phyloP scores from a whole-genome alignment of 2,888 invertebrate species.

The Drosophila peninsularis region DNA sequence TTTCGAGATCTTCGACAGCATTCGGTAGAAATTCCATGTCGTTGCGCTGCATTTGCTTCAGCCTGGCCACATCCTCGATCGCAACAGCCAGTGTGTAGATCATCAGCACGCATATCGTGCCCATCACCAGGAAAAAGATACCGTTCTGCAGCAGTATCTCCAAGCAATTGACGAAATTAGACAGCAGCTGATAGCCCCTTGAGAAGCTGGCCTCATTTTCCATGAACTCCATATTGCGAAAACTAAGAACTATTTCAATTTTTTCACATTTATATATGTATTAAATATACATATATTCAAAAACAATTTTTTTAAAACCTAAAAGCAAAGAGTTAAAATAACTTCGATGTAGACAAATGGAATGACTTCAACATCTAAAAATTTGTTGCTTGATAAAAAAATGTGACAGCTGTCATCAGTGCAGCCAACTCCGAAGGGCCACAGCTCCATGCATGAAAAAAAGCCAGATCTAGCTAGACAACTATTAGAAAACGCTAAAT shows the following conservation, averaged over 20 bases:
- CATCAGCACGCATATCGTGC: constrained; percentile 32
- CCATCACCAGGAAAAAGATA: constrained; percentile 41
- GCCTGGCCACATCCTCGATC: constrained; percentile 19
- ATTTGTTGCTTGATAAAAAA: background rate
- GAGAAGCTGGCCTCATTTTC: constrained; percentile 6
- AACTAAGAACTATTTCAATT: background rate
- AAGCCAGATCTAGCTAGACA: too few relatives aligned
- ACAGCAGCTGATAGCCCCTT: background rate
- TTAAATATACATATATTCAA: background rate
- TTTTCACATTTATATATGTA: background rate
- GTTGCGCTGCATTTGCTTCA: background rate
- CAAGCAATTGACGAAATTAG: background rate
- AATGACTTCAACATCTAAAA: constrained; percentile 12
- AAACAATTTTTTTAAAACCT: background rate
- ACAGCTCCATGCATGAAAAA: too few relatives aligned
- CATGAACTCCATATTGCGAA: constrained; percentile 18
- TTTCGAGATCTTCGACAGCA: background rate
- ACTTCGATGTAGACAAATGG: constrained; percentile 6
- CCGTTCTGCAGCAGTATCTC: constrained; percentile 37
- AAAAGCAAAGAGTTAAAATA: constrained; percentile 25
- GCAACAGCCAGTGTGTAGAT: constrained; percentile 34
- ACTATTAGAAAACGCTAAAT: too few relatives aligned
- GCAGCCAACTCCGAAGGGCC: too few relatives aligned
- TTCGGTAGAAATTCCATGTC: background rate
- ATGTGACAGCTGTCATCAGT: too few relatives aligned